Base-by-base conservation (phyloP, 2,888 invertebrate genomes). In the Unio delphinus region DNA sequence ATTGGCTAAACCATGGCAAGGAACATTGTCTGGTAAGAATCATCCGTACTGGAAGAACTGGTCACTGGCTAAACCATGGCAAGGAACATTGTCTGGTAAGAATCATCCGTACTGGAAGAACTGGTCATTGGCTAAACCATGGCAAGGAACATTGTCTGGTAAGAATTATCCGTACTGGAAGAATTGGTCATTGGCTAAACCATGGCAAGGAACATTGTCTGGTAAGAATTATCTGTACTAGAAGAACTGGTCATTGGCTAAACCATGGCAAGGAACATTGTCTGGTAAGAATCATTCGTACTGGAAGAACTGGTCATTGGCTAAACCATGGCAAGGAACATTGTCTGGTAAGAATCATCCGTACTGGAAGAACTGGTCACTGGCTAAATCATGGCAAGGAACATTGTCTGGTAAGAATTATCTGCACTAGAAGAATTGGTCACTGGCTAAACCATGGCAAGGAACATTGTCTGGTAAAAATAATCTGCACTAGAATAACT, bases 371-470 rank as follows among this genome's bases (percentile, higher is more conserved):
- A 67, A 98, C 98, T 0, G 98, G 98, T 0, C 98, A 99, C 90
- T 98, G 98, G 98, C 91, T 99, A 55, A 99, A 98, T 90, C 98
- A 98, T 89, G 98, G 98, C 30, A 98, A 98, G 89, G 98, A 99
- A 87, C 98, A 98, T 86, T 99, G 98, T 88, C 90, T 98, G 85
- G 96, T 81, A 57, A 91, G 98, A 72, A 98, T 99, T 83, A 99
- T 99, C 83, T 92, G 98, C 55, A 98, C 98, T 0, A 98, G 98
- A 0, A 92, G 98, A 68, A 98, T 98, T 0, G 98, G 98, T 0
- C 98, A 99, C 90, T 99, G 98, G 98, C 91, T 99, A 55, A 99
- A 99, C 90, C 98, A 99, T 89, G 98, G 98, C 34, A 99, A 99
- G 90, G 98, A 99, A 87, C 98, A 34, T 34, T 34, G 30, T 34